Conservation (phyloP, 2,888 invertebrate species). For the Lithosia quadra region DNA sequence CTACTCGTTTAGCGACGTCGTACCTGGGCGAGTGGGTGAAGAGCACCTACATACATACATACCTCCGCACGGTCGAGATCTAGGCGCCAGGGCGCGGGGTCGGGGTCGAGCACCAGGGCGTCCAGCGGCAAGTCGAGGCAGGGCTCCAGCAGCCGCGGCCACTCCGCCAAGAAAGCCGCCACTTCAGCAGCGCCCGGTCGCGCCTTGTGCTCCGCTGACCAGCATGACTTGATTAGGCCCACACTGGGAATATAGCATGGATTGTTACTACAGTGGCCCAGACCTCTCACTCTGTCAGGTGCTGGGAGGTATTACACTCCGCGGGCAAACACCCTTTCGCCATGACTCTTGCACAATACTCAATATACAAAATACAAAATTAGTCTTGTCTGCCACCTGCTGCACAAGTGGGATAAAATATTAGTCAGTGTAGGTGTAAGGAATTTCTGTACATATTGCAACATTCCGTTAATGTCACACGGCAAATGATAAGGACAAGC, state of each 20-base stretch:
- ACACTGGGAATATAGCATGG: constrained; percentile 84
- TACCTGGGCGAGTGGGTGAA: background rate
- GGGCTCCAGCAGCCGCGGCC: constrained; percentile 92
- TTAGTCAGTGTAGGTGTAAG: too few species aligned
- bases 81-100: constrained; percentile 75
- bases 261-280: background rate
- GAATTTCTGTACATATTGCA: too few species aligned
- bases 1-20: too few species aligned
- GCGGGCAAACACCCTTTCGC: too few species aligned
- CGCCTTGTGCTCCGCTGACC: constrained; percentile 90
- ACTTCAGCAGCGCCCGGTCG: constrained; percentile 93
- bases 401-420: too few species aligned
- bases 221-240: constrained; percentile 92
- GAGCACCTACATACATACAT: background rate
- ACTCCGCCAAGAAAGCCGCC: constrained; percentile 92
- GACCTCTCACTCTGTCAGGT: too few species aligned
- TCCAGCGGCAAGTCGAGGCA: constrained; percentile 92
- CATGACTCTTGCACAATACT: too few species aligned
- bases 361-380: too few species aligned
- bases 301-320: too few species aligned
- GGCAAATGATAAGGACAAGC: too few species aligned
- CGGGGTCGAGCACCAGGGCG: constrained; percentile 88
- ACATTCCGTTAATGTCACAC: too few species aligned
- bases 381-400: too few species aligned
- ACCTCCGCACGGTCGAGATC: constrained; percentile 64